phyloP scores from a whole-genome alignment of 1,140 invertebrate species.

The Hycleus cichorii region DNA sequence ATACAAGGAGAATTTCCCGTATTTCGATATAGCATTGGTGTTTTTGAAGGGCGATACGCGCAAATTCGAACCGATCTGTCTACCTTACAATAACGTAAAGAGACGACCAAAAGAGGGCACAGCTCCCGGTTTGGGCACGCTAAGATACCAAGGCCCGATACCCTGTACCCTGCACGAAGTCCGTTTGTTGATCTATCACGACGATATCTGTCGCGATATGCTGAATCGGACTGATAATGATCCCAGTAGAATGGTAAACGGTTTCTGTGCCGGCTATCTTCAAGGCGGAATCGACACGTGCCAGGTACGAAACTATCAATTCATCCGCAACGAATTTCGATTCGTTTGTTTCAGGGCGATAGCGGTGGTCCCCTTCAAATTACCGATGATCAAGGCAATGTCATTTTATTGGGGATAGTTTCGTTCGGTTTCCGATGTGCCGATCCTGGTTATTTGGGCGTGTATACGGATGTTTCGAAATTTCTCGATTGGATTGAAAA shows the following conservation, averaged over 20 bases:
- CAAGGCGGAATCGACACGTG: slow-evolving; percentile 35
- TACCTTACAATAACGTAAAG: slow-evolving; percentile 18
- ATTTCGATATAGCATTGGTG: slow-evolving; percentile 33
- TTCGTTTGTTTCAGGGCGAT: slow-evolving; percentile 26
- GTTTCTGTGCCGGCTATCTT: slow-evolving; percentile 37
- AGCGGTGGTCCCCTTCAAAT: slow-evolving; percentile 35
- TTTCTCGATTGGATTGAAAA: slow-evolving; percentile 62
- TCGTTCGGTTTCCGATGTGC: slow-evolving; percentile 58
- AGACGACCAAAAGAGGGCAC: slow-evolving; percentile 1
- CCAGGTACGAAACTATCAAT: slow-evolving; percentile 21
- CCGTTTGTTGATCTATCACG: slow-evolving; percentile 18
- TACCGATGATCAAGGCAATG: slow-evolving; percentile 22
- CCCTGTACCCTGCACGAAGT: slow-evolving; percentile 23
- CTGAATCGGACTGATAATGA: slow-evolving; percentile 12
- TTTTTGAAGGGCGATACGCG: slow-evolving; percentile 21
- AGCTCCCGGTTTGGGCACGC: slow-evolving; percentile 16
- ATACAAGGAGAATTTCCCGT: slow-evolving; percentile 29
- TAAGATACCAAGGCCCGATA: slow-evolving; percentile 1
- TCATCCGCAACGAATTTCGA: no score
- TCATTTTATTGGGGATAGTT: slow-evolving; percentile 45
- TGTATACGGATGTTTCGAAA: slow-evolving; percentile 60
- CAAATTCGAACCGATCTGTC: slow-evolving; percentile 25
- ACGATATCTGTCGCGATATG: slow-evolving; percentile 20
- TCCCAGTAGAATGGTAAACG: slow-evolving; percentile 17
- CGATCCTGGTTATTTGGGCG: slow-evolving; percentile 46